These are phyloP conservation scores for Uloborus plumipes DNA, from an alignment of 2,888 invertebrate species.

Conservation along the genomic window DNA sequence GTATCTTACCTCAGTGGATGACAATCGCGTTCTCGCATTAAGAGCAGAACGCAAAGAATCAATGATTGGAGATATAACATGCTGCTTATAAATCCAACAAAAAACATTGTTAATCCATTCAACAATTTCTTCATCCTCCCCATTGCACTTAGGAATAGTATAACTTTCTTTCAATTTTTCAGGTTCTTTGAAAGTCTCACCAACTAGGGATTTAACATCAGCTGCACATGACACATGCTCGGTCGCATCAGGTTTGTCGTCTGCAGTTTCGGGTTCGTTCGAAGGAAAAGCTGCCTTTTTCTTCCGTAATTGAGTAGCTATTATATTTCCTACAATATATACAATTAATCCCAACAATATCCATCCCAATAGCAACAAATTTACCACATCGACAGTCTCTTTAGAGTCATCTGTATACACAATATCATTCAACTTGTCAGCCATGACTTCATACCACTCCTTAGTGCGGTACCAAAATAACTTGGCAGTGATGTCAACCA, in stretches of 20 bases:
- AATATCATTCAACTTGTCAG: constrained; percentile 57
- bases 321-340: constrained; percentile 51
- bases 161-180: constrained; percentile 9
- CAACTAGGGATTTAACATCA: constrained; percentile 16
- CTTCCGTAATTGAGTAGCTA: constrained; percentile 54
- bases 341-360: constrained; percentile 56
- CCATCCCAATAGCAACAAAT: constrained; percentile 59
- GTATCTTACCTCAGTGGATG: constrained; percentile 48
- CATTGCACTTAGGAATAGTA: constrained; percentile 28
- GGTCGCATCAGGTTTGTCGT: constrained; percentile 14
- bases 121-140: constrained; percentile 33
- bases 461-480: constrained; percentile 61
- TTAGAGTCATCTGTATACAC: constrained; percentile 56
- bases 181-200: constrained; percentile 1
- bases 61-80: constrained; percentile 45
- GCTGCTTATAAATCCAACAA: constrained; percentile 45
- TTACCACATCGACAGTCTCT: constrained; percentile 57
- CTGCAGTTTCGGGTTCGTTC: constrained; percentile 25
- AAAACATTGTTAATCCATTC: constrained; percentile 53
- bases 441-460: constrained; percentile 57
- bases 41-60: constrained; percentile 48
- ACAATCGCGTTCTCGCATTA: constrained; percentile 46
- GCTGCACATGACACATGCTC: constrained; percentile 44
- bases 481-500: constrained; percentile 60
- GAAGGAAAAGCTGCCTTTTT: constrained; percentile 24